Evolutionary conservation across 2,888 invertebrate species (phyloP), one percentile per base, ranked within the genome.

Genomic region (Eupithecia pulchellata): DNA sequence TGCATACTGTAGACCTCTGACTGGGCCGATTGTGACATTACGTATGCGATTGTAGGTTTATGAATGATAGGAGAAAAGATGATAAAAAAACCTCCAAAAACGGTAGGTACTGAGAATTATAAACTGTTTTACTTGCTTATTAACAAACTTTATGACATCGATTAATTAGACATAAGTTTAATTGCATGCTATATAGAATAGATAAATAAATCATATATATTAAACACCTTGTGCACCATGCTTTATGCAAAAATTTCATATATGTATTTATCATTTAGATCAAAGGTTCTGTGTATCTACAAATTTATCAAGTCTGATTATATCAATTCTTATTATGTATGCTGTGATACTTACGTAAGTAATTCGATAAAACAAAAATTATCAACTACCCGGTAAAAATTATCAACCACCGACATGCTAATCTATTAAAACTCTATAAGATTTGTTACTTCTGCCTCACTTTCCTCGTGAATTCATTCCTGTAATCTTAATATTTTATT

Each of bases 1-100:
- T 82, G 80, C 69, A 78, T 78, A 81, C 81, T 82, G 79, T 69
- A 77, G 83, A 86, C 86, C 86, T 85, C 81, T 86, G 85, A 85
- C 84, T 84, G 75, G 75, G 76, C 81, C 82, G 78, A 82, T 80
- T 79, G 82, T 68, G 81, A 79, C 20, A 82, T 82, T 81, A 80
- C 20, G 47, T 84, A 83, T 78, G 78, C 71, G 80, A 76, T 75
- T 30, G 61, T 42, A 55, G 52, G 27, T 36, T 60, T 64, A 64
- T n/a, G 64, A 55, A 68, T 68, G 29, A 62, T 39, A 36, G n/a
- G 39, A 27, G 3, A 29, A 42, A 29, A 17, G 42, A 63, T 36
- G 8, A n/a, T 47, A 20, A 20, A 20, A 9, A 47, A 20, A 20
- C 20, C 8, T 34, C 8, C 8, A 30, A 30, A 30, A 30, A 6